These are phyloP conservation scores for Toxonevra muliebris DNA, from an alignment of 2,888 invertebrate species.

Conservation along the genomic window DNA sequence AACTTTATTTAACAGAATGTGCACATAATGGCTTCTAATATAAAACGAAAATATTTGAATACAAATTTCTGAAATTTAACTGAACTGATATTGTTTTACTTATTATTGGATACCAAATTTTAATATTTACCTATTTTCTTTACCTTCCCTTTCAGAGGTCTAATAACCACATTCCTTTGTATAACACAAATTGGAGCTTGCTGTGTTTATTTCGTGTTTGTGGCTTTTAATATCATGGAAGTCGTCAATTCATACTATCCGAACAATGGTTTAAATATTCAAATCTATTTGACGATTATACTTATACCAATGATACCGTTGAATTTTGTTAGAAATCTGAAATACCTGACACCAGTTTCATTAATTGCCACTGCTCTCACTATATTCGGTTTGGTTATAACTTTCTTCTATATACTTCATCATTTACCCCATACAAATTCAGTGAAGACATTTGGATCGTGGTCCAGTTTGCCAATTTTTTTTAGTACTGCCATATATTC, in stretches of 20 bases:
- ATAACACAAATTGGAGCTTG: constrained; percentile 96
- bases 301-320: constrained; percentile 77
- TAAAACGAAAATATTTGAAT: too few species aligned
- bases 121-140: background rate
- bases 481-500: constrained; percentile 96
- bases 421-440: constrained; percentile 75
- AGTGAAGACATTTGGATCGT: constrained; percentile 74
- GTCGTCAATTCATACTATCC: constrained; percentile 72
- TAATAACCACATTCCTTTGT: constrained; percentile 86
- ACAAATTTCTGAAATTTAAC: too few species aligned
- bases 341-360: constrained; percentile 87
- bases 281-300: constrained; percentile 75
- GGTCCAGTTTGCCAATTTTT: constrained; percentile 83
- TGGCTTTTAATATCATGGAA: constrained; percentile 85
- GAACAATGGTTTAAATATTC: constrained; percentile 68
- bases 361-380: constrained; percentile 85
- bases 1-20: too few species aligned
- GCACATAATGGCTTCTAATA: too few species aligned
- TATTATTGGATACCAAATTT: background rate
- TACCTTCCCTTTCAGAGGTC: constrained; percentile 67
- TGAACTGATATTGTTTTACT: too few species aligned
- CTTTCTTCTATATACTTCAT: constrained; percentile 85
- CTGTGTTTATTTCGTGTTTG: constrained; percentile 94
- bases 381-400: constrained; percentile 78
- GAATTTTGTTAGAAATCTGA: constrained; percentile 83